Conservation (phyloP, 2,113 vertebrate species). For the Rana temporaria region DNA sequence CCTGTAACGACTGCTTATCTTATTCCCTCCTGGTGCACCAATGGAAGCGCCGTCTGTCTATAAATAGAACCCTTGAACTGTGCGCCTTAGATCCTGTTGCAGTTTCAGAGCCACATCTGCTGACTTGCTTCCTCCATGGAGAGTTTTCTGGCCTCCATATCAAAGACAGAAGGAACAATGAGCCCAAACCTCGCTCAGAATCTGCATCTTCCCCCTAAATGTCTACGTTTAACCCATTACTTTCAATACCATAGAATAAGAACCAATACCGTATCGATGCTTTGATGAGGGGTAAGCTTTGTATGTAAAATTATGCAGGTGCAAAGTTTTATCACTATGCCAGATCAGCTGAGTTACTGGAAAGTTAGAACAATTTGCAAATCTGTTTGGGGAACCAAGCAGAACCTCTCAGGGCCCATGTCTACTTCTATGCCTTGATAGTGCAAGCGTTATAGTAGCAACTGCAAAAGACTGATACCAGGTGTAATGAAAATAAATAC, state of each 20-base stretch:
- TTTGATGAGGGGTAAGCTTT: not conserved
- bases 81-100: constrained; percentile 57
- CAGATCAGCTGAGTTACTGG: too few relatives aligned
- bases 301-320: too few relatives aligned
- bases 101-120: constrained; percentile 81
- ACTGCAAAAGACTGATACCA: too few relatives aligned
- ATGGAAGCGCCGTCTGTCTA: constrained; percentile 73
- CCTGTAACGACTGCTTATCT: too few relatives aligned
- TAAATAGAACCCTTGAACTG: constrained; percentile 72
- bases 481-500: too few relatives aligned
- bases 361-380: too few relatives aligned
- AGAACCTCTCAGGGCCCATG: too few relatives aligned
- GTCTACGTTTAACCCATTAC: not conserved
- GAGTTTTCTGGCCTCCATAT: constrained; percentile 85
- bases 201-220: constrained; percentile 27
- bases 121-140: constrained; percentile 84
- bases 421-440: too few relatives aligned
- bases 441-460: too few relatives aligned
- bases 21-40: too few relatives aligned
- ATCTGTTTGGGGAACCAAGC: too few relatives aligned
- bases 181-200: constrained; percentile 58
- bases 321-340: too few relatives aligned
- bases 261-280: not conserved
- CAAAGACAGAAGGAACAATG: constrained; percentile 82
- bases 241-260: not conserved